These are phyloP conservation scores for Labeo calbasu DNA, from an alignment of 2,797 vertebrate genomes.

Conservation along the genomic window DNA sequence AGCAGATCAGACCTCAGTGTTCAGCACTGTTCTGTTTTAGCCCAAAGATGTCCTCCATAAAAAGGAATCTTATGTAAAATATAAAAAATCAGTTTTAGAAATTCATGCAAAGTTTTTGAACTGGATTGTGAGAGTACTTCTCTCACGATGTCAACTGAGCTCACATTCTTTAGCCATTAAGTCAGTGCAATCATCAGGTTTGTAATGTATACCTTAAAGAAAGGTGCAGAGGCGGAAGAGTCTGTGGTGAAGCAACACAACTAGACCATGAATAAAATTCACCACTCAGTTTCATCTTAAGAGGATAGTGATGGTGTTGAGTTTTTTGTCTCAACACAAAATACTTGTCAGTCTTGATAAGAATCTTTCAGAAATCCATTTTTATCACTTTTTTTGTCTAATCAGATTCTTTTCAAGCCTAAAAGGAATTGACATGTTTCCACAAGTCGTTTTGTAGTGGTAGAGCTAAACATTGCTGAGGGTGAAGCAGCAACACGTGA, in stretches of 20 bases:
- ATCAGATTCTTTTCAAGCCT: conserved; percentile 1
- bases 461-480: conserved; percentile 49
- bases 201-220: conserved; percentile 55
- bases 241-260: not conserved
- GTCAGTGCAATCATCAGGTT: conserved; percentile 51
- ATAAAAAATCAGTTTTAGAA: conserved; percentile 39
- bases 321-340: not conserved
- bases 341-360: not conserved
- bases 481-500: conserved; percentile 65
- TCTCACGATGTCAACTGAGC: conserved; percentile 51
- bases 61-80: conserved; percentile 56
- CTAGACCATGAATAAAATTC: conserved; percentile 1
- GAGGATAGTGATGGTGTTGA: not conserved
- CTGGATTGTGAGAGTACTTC: conserved; percentile 24
- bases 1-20: not conserved
- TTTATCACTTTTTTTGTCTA: not conserved
- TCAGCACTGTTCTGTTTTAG: conserved; percentile 50
- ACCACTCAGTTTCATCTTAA: not conserved
- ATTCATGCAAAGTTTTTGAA: conserved; percentile 45
- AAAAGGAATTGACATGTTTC: conserved; percentile 8
- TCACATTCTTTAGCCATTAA: conserved; percentile 57
- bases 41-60: conserved; percentile 62
- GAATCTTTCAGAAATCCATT: not conserved
- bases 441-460: not conserved
- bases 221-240: conserved; percentile 25